Percentiles rank a stretch among this genome's conserved stretches.
These are phyloP conservation scores for Anas georgica DNA, from an alignment of 2,797 vertebrate genomes.

Conservation along the genomic window DNA sequence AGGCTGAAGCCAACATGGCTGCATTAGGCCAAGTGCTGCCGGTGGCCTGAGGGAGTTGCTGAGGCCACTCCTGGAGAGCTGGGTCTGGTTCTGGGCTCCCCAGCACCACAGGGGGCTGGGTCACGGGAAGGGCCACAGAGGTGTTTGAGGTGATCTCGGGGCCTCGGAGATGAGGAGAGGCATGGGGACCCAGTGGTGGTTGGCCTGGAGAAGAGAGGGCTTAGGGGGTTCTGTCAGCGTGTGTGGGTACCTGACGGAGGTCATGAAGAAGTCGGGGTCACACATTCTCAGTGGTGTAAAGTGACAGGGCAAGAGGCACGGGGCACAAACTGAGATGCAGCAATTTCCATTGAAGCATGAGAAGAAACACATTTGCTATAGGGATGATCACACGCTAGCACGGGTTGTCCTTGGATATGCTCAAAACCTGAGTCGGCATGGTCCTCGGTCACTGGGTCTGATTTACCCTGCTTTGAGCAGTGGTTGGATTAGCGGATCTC, in stretches of 20 bases:
- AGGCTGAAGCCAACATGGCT: neutral
- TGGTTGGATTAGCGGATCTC: neutral
- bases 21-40: accelerated
- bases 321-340: neutral
- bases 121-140: neutral
- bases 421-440: neutral
- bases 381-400: neutral
- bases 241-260: neutral
- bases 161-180: neutral
- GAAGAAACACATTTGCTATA: neutral
- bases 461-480: neutral
- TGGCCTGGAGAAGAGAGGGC: neutral
- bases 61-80: neutral
- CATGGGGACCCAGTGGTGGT: neutral
- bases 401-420: neutral
- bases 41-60: neutral
- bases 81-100: neutral
- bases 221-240: neutral
- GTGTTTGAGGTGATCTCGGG: neutral
- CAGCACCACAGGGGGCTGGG: neutral
- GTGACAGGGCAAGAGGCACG: neutral
- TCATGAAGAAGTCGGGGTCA: neutral
- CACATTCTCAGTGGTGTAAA: neutral
- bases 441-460: neutral
- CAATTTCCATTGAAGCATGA: neutral